Conservation (phyloP, 2,888 invertebrate species). For the Cactoblastis cactorum region DNA sequence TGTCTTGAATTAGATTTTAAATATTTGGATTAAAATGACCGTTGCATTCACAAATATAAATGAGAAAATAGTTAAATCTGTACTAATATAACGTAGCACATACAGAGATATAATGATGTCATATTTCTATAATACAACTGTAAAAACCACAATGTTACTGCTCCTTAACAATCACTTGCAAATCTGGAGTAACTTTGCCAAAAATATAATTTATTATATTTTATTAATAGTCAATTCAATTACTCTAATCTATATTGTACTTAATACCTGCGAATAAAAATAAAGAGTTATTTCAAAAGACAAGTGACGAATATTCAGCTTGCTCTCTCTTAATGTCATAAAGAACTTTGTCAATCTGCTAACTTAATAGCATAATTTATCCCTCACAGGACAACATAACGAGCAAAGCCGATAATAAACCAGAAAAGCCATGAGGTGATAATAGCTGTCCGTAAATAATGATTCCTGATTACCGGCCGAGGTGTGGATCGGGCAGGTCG, state of each 20-base stretch:
- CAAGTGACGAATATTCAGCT: conserved; percentile 45
- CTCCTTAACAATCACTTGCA: no score
- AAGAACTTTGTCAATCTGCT: conserved; percentile 79
- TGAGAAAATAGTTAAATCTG: no score
- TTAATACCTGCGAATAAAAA: conserved; percentile 18
- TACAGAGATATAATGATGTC: no score
- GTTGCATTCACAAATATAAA: no score
- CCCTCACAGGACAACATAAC: conserved; percentile 76
- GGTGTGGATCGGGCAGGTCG: conserved; percentile 54
- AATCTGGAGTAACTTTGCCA: no score
- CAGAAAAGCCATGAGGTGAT: conserved; percentile 78
- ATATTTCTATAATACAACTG: no score
- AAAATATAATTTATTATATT: no score
- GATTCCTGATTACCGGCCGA: conserved; percentile 74
- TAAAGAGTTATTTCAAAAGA: conserved; percentile 25
- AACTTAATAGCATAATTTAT: conserved; percentile 79
- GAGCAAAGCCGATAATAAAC: conserved; percentile 76
- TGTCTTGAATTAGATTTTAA: no score
- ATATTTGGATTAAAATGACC: no score
- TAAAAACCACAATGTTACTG: no score
- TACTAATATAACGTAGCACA: no score
- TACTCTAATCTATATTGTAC: neutral
- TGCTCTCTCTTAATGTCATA: conserved; percentile 71
- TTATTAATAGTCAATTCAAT: neutral
- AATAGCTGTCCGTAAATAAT: conserved; percentile 78